Evolutionary conservation across 2,113 vertebrate species (phyloP), one percentile per base, ranked within the genome.

Genomic region (Mobula hypostoma): DNA sequence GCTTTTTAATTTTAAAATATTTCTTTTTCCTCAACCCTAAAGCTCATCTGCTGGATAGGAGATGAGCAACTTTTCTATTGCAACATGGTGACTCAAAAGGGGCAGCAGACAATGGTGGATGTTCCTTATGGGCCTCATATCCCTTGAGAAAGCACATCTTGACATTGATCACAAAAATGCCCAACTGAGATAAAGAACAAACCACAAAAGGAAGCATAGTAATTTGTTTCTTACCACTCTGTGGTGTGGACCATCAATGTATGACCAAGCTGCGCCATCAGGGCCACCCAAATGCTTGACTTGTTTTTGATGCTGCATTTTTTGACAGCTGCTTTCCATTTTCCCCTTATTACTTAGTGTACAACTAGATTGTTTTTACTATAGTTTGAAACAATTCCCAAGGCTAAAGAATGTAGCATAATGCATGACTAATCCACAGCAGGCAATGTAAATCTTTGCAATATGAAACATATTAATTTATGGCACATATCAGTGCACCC

Each of bases 341-440:
- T 48, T 76, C 68, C 68, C 80, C 40, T 24, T 74, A 74, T 74
- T 72, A 93, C 70, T 93, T 93, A 93, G 91, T 74, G 40, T 74
- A 56, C 70, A 56, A 76, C 32, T 74, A 21, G 91, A 70, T 76
- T 93, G 91, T 56, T 74, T 93, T 93, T 56, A 74, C 91, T 72
- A 48, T 56, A 93, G 66, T 93, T 93, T 93, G 40, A 66, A 36
- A 74, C 91, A 72, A 93, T 93, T 93, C 68, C 68, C 68, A 76
- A 93, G 40, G 91, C 91, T 74, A 93, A 93, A 93, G 91, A 93
- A 74, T 93, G 70, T 93, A 56, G 91, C 68, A 76, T 93, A 96
- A 94, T 95, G 94, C 94, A 95, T 95, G 95, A 95, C 95, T 96
- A 95, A 96, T 95, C 95, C 94, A 95, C 95, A 96, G 96, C 95